Conservation (phyloP, 2,797 vertebrate species). For the Paedocypris micromegethes region DNA sequence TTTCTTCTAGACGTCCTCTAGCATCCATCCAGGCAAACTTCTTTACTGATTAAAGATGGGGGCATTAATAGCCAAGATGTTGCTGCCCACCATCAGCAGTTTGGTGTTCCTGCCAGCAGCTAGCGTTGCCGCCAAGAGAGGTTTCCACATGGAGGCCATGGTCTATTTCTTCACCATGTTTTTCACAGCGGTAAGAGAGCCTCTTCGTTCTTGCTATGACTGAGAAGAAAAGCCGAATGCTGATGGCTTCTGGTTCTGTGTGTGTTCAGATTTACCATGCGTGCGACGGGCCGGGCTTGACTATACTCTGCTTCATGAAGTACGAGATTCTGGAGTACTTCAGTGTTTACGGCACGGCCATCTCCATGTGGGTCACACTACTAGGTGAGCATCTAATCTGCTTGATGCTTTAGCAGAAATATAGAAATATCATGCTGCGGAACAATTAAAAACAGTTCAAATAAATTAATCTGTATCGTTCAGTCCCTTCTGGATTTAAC, state of each 20-base stretch:
- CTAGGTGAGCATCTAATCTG: slow-evolving; percentile 69
- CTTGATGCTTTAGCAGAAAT: no score
- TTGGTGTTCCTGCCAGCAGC: slow-evolving; percentile 84
- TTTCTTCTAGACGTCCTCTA: not conserved
- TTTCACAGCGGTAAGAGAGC: slow-evolving; percentile 83
- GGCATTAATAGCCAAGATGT: slow-evolving; percentile 83
- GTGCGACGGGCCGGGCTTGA: slow-evolving; percentile 81
- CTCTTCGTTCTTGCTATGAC: not conserved
- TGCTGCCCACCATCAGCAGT: slow-evolving; percentile 90
- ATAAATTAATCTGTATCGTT: no score
- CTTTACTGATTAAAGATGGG: slow-evolving; percentile 70
- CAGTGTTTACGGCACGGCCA: slow-evolving; percentile 85
- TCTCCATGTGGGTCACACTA: slow-evolving; percentile 97
- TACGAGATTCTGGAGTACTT: slow-evolving; percentile 91
- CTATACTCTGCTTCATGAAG: slow-evolving; percentile 87
- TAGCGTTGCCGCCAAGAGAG: slow-evolving; percentile 86
- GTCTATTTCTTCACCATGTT: slow-evolving; percentile 98
- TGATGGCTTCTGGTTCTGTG: not conserved
- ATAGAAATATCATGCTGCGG: no score
- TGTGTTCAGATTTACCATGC: slow-evolving; percentile 79
- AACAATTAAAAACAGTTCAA: no score
- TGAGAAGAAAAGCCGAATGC: not conserved
- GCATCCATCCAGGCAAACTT: slow-evolving; percentile 5
- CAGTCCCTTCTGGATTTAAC: no score
- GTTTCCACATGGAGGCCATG: slow-evolving; percentile 98